phyloP scores from a whole-genome alignment of 2,797 vertebrate species.

The Gallinago stenura region DNA sequence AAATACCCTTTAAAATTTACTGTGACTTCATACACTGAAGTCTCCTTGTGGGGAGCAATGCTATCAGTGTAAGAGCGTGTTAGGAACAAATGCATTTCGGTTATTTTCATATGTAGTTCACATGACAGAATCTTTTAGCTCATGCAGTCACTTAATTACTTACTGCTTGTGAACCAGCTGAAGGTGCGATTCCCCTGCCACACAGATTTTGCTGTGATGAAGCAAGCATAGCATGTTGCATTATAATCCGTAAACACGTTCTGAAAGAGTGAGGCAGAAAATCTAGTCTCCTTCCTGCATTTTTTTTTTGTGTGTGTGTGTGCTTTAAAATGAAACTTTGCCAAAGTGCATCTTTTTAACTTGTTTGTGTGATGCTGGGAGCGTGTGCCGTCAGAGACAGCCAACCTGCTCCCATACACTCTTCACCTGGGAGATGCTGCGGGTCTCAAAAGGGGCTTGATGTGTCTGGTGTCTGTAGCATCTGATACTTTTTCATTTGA shows the following conservation, averaged over 20 bases:
- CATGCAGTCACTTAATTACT: background rate
- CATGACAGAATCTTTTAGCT: background rate
- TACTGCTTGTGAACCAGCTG: background rate
- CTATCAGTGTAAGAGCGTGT: background rate
- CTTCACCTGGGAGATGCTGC: background rate
- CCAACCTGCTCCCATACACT: rapidly evolving
- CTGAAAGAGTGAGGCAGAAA: background rate
- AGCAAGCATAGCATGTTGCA: background rate
- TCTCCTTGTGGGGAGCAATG: background rate
- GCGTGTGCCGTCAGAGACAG: rapidly evolving
- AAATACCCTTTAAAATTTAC: background rate
- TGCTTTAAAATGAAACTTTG: background rate
- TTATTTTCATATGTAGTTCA: background rate
- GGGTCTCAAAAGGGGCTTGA: background rate
- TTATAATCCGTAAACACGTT: background rate
- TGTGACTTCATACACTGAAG: background rate
- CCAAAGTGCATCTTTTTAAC: background rate
- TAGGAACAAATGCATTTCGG: background rate
- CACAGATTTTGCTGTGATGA: background rate
- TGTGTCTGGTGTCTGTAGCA: background rate
- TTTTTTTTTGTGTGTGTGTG: background rate
- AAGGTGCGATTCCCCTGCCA: background rate
- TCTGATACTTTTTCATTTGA: background rate
- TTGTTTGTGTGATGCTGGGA: background rate
- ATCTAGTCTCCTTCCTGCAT: background rate